Evolutionary conservation across 2,797 vertebrate species (phyloP).

Genomic region (Pseudochaenichthys georgianus): DNA sequence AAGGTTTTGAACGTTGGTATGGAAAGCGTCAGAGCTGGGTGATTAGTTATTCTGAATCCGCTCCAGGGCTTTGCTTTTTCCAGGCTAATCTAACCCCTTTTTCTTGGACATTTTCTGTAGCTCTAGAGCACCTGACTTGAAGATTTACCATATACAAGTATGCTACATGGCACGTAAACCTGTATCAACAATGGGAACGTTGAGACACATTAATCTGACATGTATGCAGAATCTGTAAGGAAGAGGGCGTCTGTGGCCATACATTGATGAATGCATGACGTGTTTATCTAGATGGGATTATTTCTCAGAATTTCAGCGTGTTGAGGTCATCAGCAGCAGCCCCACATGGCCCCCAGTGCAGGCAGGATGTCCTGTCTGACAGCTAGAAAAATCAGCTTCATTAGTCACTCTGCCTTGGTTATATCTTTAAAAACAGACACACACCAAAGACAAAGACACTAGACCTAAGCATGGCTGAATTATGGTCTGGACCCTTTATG

Average conservation of each 20-base stretch:
- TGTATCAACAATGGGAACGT: conserved; percentile 14
- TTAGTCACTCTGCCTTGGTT: conserved; percentile 54
- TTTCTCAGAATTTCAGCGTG: conserved; percentile 62
- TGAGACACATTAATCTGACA: conserved; percentile 35
- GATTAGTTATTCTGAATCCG: conserved; percentile 43
- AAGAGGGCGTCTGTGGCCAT: conserved; percentile 53
- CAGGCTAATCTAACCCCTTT: conserved; percentile 10
- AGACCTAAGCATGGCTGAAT: conserved; percentile 14
- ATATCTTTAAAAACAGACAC: conserved; percentile 10
- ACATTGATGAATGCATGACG: conserved; percentile 42
- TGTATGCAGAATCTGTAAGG: conserved; percentile 43
- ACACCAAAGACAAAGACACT: conserved; percentile 17
- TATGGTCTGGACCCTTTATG: conserved; percentile 10
- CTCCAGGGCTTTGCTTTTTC: conserved; percentile 12
- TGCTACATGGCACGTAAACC: background rate
- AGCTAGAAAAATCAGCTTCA: conserved; percentile 77
- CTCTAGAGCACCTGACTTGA: conserved; percentile 12
- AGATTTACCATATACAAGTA: conserved; percentile 8
- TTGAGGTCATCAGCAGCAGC: conserved; percentile 65
- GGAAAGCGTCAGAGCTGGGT: conserved; percentile 5
- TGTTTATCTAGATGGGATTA: conserved; percentile 67
- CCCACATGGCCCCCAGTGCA: conserved; percentile 49
- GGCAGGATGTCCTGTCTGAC: conserved; percentile 78
- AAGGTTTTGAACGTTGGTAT: background rate
- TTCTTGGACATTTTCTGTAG: conserved; percentile 1